phyloP scores from a whole-genome alignment of 2,113 vertebrate species.

The Anoplopoma fimbria region DNA sequence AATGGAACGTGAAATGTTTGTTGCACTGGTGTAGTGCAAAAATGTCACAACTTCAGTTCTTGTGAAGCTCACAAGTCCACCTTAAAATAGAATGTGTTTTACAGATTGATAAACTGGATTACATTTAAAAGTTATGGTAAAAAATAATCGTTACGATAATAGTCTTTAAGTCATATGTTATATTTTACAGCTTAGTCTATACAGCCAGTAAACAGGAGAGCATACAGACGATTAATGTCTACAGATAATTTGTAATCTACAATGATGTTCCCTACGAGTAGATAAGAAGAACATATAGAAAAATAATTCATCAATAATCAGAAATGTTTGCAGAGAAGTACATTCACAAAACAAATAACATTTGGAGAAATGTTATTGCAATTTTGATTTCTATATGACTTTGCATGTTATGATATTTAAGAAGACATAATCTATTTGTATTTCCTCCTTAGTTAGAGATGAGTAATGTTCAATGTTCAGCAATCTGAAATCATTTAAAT shows the following conservation, averaged over 20 bases:
- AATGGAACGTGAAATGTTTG: constrained; percentile 84
- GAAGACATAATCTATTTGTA: not conserved
- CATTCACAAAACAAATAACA: not conserved
- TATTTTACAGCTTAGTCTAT: not conserved
- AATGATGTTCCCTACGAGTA: not conserved
- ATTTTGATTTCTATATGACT: not conserved
- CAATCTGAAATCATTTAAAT: not conserved
- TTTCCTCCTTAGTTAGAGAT: not conserved
- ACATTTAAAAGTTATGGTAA: not conserved
- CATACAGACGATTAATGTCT: not conserved
- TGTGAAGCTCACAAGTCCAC: constrained; percentile 3
- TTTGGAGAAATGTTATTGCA: not conserved
- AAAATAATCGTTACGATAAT: not conserved
- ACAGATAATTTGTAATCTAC: not conserved
- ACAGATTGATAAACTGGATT: not conserved
- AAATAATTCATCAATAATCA: not conserved
- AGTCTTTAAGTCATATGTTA: not conserved
- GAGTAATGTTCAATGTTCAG: not conserved
- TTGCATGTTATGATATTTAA: not conserved
- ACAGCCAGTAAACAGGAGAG: not conserved
- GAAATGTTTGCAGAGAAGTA: not conserved
- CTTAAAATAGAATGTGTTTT: not conserved
- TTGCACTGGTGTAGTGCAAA: constrained; percentile 2
- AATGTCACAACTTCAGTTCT: constrained; percentile 25
- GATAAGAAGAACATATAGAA: not conserved